Evolutionary conservation across 2,113 vertebrate species (phyloP), one percentile per base, ranked within the genome.

Genomic region (Odocoileus hemionus): DNA sequence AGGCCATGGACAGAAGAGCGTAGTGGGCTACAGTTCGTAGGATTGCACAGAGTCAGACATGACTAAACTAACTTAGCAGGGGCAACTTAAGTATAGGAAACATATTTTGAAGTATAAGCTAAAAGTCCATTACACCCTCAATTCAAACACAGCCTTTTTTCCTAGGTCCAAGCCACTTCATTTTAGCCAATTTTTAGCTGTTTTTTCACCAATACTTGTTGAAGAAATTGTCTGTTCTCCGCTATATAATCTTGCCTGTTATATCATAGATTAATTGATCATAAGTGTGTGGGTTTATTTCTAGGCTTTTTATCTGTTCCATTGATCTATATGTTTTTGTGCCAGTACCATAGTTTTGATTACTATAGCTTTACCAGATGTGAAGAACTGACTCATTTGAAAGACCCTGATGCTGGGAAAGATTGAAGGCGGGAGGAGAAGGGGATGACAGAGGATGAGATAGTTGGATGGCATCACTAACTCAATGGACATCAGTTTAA

Each of bases 21-120:
- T n/a, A 17, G 61, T 16, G 17, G 15, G 9, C n/a, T 70, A 36
- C 0, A 36, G 64, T 70, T 9, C n/a, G 23, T 21, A 70, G 64
- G 9, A 36, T 21, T 0, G 0, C n/a, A 36, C 17, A 70, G 17
- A 36, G 64, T 36, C 64, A 36, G 9, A 70, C n/a, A 21, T 0
- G 2, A 36, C n/a, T 21, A n/a, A 36, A 70, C 64, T 17, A 36
- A 11, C 17, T 21, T 21, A 70, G n/a, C 64, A 21, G n/a, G 25
- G 54, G 26, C 6, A 57, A 23, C 17, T 0, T 25, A 47, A 19
- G 12, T 4, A 50, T 17, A 52, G 9, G 45, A 23, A 36, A 23
- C 3, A 76, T 39, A 60, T 82, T 93, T 89, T 52, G 45, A 92
- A 47, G 30, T 84, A 13, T 12, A 43, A 84, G 25, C 15, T 33